Percentiles rank a stretch among this genome's conserved stretches.
These are phyloP conservation scores for Notospermus geniculatus DNA, from an alignment of 1,140 invertebrate genomes.

Conservation along the genomic window DNA sequence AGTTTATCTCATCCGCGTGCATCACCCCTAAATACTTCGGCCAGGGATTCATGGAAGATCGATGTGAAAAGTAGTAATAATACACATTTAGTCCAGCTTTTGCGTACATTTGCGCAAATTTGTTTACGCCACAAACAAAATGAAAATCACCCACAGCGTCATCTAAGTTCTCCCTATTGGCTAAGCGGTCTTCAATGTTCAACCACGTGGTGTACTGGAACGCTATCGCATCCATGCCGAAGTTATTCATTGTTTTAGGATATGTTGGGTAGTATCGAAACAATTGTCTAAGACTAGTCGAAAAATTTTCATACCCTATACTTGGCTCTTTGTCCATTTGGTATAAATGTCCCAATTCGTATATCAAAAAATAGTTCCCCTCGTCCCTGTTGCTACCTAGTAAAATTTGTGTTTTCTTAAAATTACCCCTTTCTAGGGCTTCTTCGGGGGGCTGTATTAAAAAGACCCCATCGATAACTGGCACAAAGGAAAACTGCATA, in stretches of 20 bases:
- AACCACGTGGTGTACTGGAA: conserved; percentile 93
- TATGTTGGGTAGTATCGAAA: conserved; percentile 43
- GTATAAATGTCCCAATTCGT: conserved; percentile 72
- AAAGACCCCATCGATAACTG: conserved; percentile 88
- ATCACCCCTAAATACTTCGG: conserved; percentile 92
- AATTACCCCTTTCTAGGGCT: conserved; percentile 76
- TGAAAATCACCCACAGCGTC: conserved; percentile 97
- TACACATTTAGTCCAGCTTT: conserved; percentile 77
- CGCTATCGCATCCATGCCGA: conserved; percentile 80
- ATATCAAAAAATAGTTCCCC: conserved; percentile 86
- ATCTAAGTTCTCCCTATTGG: conserved; percentile 80
- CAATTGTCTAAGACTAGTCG: conserved; percentile 46
- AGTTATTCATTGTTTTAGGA: conserved; percentile 65
- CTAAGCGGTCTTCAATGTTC: conserved; percentile 77
- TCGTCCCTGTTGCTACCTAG: conserved; percentile 93
- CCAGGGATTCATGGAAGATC: conserved; percentile 79
- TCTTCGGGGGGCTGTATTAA: conserved; percentile 79
- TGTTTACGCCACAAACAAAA: conserved; percentile 93
- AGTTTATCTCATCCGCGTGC: conserved; percentile 92
- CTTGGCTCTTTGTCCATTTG: conserved; percentile 62
- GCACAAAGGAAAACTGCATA: conserved; percentile 82
- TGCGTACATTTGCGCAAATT: conserved; percentile 85
- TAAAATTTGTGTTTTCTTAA: conserved; percentile 90
- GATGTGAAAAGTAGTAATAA: conserved; percentile 92
- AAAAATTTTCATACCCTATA: conserved; percentile 71